phyloP scores from a whole-genome alignment of 2,888 invertebrate genomes.

The Diarsia dahlii region DNA sequence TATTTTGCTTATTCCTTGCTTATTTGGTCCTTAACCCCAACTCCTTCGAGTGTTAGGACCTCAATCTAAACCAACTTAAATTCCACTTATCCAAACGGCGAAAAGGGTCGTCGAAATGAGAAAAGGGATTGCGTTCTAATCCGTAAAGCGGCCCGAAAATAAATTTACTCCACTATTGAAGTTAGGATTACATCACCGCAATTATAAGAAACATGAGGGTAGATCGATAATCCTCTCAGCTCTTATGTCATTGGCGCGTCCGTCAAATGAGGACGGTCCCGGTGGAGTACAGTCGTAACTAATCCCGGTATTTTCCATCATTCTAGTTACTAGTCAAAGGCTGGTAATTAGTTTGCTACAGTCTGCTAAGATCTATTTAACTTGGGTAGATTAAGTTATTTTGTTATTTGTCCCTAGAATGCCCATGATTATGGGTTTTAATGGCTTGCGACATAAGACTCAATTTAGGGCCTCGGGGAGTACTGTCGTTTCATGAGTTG shows the following conservation, averaged over 20 bases:
- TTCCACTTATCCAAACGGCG: conserved; percentile 17
- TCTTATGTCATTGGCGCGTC: conserved; percentile 40
- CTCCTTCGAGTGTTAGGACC: background rate
- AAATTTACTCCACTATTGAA: conserved; percentile 38
- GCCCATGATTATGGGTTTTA: too few species aligned
- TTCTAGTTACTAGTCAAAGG: background rate
- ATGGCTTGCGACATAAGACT: background rate
- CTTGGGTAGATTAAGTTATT: conserved; percentile 1
- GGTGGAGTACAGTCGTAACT: conserved; percentile 40
- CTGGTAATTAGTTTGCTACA: background rate
- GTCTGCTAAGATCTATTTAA: conserved; percentile 7
- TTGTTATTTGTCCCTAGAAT: background rate
- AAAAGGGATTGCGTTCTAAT: conserved; percentile 32
- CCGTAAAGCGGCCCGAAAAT: conserved; percentile 33
- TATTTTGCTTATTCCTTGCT: background rate
- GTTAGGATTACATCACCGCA: conserved; percentile 44
- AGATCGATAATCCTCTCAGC: conserved; percentile 54
- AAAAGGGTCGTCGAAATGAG: conserved; percentile 36
- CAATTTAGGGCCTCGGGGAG: background rate
- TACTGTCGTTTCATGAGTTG: background rate
- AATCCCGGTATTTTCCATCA: conserved; percentile 38
- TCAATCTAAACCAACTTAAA: conserved; percentile 5
- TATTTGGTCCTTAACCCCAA: background rate
- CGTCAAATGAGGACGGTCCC: conserved; percentile 31
- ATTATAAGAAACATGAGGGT: conserved; percentile 45